Evolutionary conservation across 2,113 vertebrate species (phyloP).

Genomic region (Carassius carassius): DNA sequence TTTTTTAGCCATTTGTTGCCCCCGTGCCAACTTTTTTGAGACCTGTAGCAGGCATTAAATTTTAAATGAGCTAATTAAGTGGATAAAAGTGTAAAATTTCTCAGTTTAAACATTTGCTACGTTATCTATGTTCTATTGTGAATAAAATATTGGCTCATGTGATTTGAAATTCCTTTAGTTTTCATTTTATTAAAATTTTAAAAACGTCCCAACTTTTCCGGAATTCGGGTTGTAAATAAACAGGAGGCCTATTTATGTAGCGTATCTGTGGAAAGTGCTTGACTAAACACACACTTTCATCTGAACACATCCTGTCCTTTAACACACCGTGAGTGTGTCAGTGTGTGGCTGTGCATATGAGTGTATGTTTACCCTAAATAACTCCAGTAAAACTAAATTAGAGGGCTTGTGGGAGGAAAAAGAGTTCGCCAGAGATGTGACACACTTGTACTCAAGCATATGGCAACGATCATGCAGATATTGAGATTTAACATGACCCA

Average conservation of each 20-base stretch:
- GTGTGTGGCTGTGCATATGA: neutral
- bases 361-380: conserved; percentile 32
- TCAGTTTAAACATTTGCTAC: no score
- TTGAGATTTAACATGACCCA: conserved; percentile 56
- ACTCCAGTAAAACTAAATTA: conserved; percentile 36
- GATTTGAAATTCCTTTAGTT: no score
- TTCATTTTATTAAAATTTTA: no score
- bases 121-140: no score
- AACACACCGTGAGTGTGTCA: neutral
- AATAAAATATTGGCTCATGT: no score
- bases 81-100: no score
- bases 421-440: conserved; percentile 30
- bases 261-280: neutral
- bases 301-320: neutral
- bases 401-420: conserved; percentile 31
- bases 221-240: no score
- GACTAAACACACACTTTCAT: neutral
- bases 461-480: conserved; percentile 50
- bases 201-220: no score
- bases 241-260: neutral
- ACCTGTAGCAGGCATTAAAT: no score
- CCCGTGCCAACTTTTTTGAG: no score
- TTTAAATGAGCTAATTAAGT: no score
- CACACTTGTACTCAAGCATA: conserved; percentile 50
- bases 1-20: no score